Base-by-base conservation (phyloP, 2,888 invertebrate genomes). In the Seira ritae region DNA sequence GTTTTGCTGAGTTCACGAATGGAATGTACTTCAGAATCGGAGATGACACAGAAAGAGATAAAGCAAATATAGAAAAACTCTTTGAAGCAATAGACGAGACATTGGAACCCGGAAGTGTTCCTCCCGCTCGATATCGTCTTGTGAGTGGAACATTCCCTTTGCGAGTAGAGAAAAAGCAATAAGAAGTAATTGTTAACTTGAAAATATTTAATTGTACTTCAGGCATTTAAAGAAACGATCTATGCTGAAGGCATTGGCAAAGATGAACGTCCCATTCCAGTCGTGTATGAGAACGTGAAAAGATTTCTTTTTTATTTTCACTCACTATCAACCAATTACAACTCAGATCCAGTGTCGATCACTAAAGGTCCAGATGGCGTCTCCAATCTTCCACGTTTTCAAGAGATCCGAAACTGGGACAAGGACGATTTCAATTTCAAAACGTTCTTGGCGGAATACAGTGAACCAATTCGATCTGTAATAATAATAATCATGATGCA, bases 1-100 rank as follows among this genome's bases (percentile, higher is more conserved):
- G 19, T 10, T n/a, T 80, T 19, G 55, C 73, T 1, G 60, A 73
- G 22, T 0, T 80, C 2, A n/a, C 68, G 1, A 73, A 60, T 3
- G 80, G 80, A 0, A 1, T 60, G 17, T 31, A 73, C n/a, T 67
- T 73, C 22, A 10, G 20, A 22, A 65, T 80, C 22, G 73, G 80
- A 0, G 55, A 8, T n/a, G 22, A 10, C 4, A 19, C 2, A 0
- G 37, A 60, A 0, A 67, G 60, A 31, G 67, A 73, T 12, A 22
- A 62, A 65, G 10, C 31, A 4, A 31, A 37, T 17, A 24, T 71
- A 4, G 71, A 17, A 19, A 22, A 12, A 4, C 22, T 73, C 1
- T 37, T 80, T n/a, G 6, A 55, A 19, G 23, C 46, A 23, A 55
- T 80, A 15, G 80, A 80, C 0, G 68, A 23, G 1, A 37, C 55